phyloP scores from a whole-genome alignment of 2,888 invertebrate genomes.

The Polylopha cassiicola region DNA sequence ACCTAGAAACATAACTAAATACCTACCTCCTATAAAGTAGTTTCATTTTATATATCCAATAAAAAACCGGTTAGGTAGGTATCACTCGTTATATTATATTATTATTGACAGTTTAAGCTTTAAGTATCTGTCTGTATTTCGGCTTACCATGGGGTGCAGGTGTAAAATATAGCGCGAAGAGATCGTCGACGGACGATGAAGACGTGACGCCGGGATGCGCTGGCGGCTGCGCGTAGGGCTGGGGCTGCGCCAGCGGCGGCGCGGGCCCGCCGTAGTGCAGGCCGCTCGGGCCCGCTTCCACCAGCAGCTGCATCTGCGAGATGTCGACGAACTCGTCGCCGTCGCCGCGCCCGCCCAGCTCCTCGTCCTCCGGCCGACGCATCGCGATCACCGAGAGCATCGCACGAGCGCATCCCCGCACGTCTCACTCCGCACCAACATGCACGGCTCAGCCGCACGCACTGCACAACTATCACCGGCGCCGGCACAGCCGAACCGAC shows the following conservation, averaged over 20 bases:
- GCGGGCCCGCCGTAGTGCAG: constrained; percentile 68
- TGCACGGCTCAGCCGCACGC: constrained; percentile 39
- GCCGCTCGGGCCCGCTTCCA: constrained; percentile 77
- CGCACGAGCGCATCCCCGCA: constrained; percentile 72
- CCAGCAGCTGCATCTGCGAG: constrained; percentile 86
- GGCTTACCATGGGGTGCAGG: constrained; percentile 79
- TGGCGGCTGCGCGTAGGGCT: constrained; percentile 53
- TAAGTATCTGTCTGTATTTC: background rate
- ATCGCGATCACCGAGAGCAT: constrained; percentile 82
- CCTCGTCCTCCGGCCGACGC: constrained; percentile 85
- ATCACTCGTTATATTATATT: no score
- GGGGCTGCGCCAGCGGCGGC: constrained; percentile 67
- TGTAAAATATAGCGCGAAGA: constrained; percentile 86
- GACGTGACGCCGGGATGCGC: constrained; percentile 61
- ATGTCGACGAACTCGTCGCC: constrained; percentile 90
- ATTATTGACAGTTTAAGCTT: no score
- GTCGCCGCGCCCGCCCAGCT: constrained; percentile 70
- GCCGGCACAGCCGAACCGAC: constrained; percentile 37
- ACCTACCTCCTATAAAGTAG: no score
- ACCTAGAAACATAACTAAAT: no score
- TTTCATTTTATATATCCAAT: no score
- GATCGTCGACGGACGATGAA: constrained; percentile 83
- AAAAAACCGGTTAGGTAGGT: no score
- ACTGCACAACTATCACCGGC: constrained; percentile 31
- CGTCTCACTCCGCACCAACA: constrained; percentile 53